Base-by-base conservation (phyloP, 2,888 invertebrate species). In the Drosophila robusta region DNA sequence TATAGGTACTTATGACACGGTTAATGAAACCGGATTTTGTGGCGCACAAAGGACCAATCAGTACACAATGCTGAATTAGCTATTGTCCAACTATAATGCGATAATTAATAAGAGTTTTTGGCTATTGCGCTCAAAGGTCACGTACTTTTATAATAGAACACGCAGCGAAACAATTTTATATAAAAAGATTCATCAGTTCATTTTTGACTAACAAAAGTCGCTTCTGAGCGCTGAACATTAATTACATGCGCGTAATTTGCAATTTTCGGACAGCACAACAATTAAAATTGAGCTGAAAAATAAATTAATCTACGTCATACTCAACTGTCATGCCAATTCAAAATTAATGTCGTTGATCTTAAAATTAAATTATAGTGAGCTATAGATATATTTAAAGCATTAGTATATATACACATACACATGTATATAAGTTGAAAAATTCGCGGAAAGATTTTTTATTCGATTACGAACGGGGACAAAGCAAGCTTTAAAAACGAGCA, bases 321-420 rank as follows among this genome's bases (percentile, higher is more conserved):
- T 58, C 45, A 69, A 45, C 24, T 51, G 70, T 32, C 80, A 82
- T 81, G 86, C 80, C 73, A 73, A 73, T 85, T 66, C 47, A 46
- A 75, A 64, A 56, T 65, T 46, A 63, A 67, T 75, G 71, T 64
- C 76, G 58, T 70, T 70, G 58, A 71, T 67, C 72, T 76, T 56
- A 22, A 24, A 64, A 61, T 60, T 64, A 57, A 71, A 67, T 75
- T 66, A 67, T 32, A 54, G 29, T 54, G 22, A 44, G 38, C 41
- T 60, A 45, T 46, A 55, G 39, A 54, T 60, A 62, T 67, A 22
- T 22, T 67, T 45, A 29, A 50, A 44, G 46, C 18, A 44, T 42
- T 16, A 26, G 12, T 47, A 49, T 26, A 52, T 51, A 34, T 44
- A 52, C 56, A 46, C 34, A 61, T 46, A 57, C 52, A 36, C 51